Base-by-base conservation (phyloP, 2,113 vertebrate genomes). In the Canis aureus region DNA sequence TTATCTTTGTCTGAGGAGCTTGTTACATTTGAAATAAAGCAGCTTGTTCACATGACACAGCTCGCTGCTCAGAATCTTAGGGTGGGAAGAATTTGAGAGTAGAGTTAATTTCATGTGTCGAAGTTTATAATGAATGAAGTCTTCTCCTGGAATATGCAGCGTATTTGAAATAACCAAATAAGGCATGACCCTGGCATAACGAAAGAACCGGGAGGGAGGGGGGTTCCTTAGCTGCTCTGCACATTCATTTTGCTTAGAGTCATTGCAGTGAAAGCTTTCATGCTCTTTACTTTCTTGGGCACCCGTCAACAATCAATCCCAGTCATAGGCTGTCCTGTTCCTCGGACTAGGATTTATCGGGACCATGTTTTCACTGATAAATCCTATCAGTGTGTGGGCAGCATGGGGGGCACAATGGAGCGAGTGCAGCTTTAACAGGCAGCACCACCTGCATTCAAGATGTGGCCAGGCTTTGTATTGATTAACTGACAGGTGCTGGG, bases 161-260 rank as follows among this genome's bases (percentile, higher is more conserved):
- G 17, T 59, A 74, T 57, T 59, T 23, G 88, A 76, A 74, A 81
- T 71, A 71, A 81, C 38, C 74, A 16, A 60, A 16, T 66, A 73
- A 89, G 12, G 43, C 12, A 25, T 13, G 13, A 20, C 20, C 9
- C 23, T 73, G 38, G 85, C 29, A 32, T 71, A 81, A 35, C 57
- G 86, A 87, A 10, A 23, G 5, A n/a, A 23, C 2, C 67, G 19
- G 1, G 81, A 51, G 3, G 13, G 1, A 64, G 19, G 1, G 81
- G 55, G 3, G 11, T 35, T 89, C 81, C 69, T 53, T n/a, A 92
- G 51, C 23, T 85, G 97, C 55, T 79, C 53, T 66, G 89, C 25
- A 13, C 3, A 74, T 95, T 93, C 7, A 71, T 92, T 97, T 97
- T 96, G 15, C 74, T 66, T 98, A 22, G 43, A 94, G 7, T 89